phyloP scores from a whole-genome alignment of 2,888 invertebrate genomes.

The Phaedon cochleariae region DNA sequence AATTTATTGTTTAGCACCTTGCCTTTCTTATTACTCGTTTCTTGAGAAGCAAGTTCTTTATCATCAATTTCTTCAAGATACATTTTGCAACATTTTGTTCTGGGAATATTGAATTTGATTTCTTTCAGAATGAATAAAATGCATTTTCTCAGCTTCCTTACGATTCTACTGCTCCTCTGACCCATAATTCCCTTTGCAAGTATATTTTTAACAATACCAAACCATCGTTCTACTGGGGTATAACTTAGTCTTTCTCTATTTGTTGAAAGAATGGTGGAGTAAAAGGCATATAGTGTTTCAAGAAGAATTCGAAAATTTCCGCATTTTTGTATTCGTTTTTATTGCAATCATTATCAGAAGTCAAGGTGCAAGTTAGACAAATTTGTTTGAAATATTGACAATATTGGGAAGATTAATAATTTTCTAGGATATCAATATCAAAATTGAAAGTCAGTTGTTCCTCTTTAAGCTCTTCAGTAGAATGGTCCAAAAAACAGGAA shows the following conservation, averaged over 20 bases:
- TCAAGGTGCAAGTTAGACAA: too few species aligned
- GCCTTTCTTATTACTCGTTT: constrained; percentile 4
- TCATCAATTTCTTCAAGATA: too few species aligned
- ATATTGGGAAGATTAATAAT: neutral
- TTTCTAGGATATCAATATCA: neutral
- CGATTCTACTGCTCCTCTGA: constrained; percentile 12
- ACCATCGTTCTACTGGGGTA: too few species aligned
- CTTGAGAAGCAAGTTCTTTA: constrained; percentile 9
- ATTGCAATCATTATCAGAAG: neutral
- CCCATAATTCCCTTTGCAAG: neutral
- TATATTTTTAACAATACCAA: too few species aligned
- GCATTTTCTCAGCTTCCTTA: too few species aligned
- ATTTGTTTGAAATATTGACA: neutral
- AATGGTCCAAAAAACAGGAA: neutral
- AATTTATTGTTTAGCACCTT: neutral
- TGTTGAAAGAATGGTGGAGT: neutral
- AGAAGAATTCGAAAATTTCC: neutral
- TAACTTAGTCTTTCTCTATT: neutral
- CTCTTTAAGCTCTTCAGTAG: too few species aligned
- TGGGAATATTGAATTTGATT: too few species aligned
- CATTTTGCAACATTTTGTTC: too few species aligned
- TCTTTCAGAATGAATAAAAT: too few species aligned
- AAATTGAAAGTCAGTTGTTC: neutral
- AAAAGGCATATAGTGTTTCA: too few species aligned
- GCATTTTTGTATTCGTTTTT: neutral